Evolutionary conservation across 2,888 invertebrate species (phyloP).

Genomic region (Yponomeuta cagnagella): DNA sequence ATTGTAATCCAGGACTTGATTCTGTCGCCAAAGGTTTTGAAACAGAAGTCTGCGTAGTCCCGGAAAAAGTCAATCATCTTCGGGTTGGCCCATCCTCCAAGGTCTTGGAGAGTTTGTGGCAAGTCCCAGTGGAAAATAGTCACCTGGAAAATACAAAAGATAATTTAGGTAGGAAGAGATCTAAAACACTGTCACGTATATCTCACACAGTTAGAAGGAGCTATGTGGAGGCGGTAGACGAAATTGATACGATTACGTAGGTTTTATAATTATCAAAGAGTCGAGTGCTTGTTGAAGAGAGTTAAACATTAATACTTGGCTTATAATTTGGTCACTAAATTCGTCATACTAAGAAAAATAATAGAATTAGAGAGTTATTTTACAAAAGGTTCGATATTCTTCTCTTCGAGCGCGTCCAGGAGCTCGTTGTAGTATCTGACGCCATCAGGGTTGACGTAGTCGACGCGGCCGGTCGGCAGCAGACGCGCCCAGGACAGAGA

Average conservation of each 20-base stretch:
- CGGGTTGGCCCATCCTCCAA: slow-evolving; percentile 74
- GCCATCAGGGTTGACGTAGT: slow-evolving; percentile 75
- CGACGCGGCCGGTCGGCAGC: slow-evolving; percentile 75
- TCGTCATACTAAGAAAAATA: too few species aligned
- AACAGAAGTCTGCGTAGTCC: slow-evolving; percentile 74
- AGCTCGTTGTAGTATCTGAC: slow-evolving; percentile 80
- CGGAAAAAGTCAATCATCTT: slow-evolving; percentile 71
- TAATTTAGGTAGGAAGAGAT: neutral
- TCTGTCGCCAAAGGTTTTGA: slow-evolving; percentile 70
- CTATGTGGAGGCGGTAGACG: too few species aligned
- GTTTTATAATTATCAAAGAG: too few species aligned
- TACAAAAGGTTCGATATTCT: slow-evolving; percentile 78
- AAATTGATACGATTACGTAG: too few species aligned
- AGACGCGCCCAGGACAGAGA: slow-evolving; percentile 80
- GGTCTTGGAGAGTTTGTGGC: slow-evolving; percentile 75
- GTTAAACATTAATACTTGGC: too few species aligned
- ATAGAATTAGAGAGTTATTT: slow-evolving; percentile 19
- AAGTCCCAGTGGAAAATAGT: slow-evolving; percentile 83
- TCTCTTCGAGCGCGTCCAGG: slow-evolving; percentile 76
- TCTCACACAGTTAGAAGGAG: too few species aligned
- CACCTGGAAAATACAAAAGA: slow-evolving; percentile 46
- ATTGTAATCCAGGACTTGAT: slow-evolving; percentile 82
- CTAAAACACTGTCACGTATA: neutral
- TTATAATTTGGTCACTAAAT: too few species aligned
- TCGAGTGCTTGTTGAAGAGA: too few species aligned